Base-by-base conservation (phyloP, 1,140 invertebrate species). In the Halesus radiatus region DNA sequence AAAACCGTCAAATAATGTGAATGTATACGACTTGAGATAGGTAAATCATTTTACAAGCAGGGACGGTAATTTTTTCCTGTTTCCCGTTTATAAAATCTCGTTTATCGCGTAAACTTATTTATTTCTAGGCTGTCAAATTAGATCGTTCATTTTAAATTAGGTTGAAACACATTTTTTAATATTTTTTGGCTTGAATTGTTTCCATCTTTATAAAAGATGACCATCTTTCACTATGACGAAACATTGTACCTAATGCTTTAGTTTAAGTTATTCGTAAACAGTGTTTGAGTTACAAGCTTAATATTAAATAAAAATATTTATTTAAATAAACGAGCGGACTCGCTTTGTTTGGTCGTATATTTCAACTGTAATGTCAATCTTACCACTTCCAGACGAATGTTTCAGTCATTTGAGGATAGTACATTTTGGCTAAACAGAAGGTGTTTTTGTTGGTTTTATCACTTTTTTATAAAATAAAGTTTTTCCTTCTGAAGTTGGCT, bases 251-350 rank as follows among this genome's bases (percentile, higher is more conserved):
- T 45, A 45, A 45, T 45, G 29, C 23, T 66, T 66, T 29, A 66
- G 56, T 60, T 60, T 20, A 68, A 66, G 62, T 72, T 72, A 52
- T 72, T 72, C 32, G 45, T 50, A 52, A 72, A 72, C 64, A 72
- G 68, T 72, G 20, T 16, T 74, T 58, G 72, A 75, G 72, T 75
- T 58, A 58, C 72, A 75, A 75, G 72, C 72, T 75, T 75, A 75
- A 75, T 75, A 75, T 75, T 75, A 75, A 75, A 75, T 75, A 75
- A 75, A 75, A 75, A 75, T 58, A 75, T 75, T 75, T 75, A 75
- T 75, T 75, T 75, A 75, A 75, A 75, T 75, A 75, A 75, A 56
- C 72, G 54, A 75, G 52, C 29, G 7, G n/a, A 37, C 10, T 75
- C 72, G 68, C 60, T 75, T 75, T 56, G 72, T 75, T 75, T 75